These are phyloP conservation scores for Stictonetta naevosa DNA, from an alignment of 2,113 vertebrate species.

Conservation along the genomic window DNA sequence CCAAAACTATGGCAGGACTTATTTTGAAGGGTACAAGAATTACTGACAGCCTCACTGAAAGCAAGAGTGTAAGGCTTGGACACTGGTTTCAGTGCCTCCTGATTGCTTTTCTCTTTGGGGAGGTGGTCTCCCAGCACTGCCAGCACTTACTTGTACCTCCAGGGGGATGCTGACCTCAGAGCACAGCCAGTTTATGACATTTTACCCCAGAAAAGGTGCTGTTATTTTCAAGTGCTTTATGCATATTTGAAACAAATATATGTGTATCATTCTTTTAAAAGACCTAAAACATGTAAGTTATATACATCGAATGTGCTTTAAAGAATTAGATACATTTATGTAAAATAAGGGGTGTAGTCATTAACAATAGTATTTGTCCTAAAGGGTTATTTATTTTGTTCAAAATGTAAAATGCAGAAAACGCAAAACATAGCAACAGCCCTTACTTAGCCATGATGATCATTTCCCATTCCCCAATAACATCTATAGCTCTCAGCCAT, in stretches of 20 bases:
- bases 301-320: not conserved
- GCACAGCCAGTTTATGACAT: not conserved
- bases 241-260: not conserved
- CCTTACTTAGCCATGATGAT: not conserved
- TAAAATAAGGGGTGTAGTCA: not conserved
- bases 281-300: not conserved
- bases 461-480: not conserved
- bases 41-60: not conserved
- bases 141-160: not conserved
- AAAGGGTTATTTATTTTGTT: conserved; percentile 14
- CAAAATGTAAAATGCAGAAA: not conserved
- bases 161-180: not conserved
- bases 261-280: not conserved
- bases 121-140: not conserved
- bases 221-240: not conserved
- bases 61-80: not conserved
- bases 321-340: not conserved
- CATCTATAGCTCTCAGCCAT: not conserved
- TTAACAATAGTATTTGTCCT: not conserved
- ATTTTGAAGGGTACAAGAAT: not conserved
- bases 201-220: not conserved
- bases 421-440: not conserved
- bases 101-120: not conserved
- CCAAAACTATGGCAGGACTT: not conserved
- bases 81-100: not conserved